Conservation (phyloP, 2,113 vertebrate genomes). For the Naja naja region DNA sequence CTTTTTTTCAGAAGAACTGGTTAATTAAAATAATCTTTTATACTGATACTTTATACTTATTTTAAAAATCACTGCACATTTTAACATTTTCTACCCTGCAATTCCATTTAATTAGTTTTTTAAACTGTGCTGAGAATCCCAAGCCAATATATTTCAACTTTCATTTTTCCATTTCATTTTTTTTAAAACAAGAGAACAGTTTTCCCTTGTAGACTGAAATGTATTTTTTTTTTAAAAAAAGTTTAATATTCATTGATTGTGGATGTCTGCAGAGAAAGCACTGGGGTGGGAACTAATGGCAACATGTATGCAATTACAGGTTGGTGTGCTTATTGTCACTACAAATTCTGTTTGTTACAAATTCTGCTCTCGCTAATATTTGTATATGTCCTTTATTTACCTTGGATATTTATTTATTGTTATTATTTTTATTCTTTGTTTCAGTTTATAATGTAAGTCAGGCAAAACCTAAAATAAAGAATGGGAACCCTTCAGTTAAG, state of each 20-base stretch:
- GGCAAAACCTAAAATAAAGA: background rate
- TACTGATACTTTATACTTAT: constrained; percentile 57
- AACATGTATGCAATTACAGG: background rate
- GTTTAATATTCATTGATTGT: constrained; percentile 59
- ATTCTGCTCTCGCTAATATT: constrained; percentile 21
- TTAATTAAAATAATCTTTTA: constrained; percentile 70
- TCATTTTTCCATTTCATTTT: constrained; percentile 68
- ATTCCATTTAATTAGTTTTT: constrained; percentile 72
- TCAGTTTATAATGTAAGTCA: background rate
- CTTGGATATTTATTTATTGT: background rate
- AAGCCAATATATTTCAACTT: constrained; percentile 71
- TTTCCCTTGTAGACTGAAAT: constrained; percentile 58
- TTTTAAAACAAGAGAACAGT: constrained; percentile 65
- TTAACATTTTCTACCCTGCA: constrained; percentile 68
- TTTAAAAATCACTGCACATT: constrained; percentile 73
- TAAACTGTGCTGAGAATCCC: constrained; percentile 68
- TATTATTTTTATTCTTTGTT: background rate
- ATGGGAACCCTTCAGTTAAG: background rate
- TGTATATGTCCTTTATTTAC: constrained; percentile 31
- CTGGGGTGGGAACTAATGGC: background rate
- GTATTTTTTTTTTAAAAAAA: constrained; percentile 44
- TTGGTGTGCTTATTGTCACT: background rate
- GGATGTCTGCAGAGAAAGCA: background rate
- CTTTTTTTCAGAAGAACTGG: constrained; percentile 47
- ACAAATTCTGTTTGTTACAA: background rate